These are phyloP conservation scores for Catocala nupta DNA, from an alignment of 2,888 invertebrate species.

Conservation along the genomic window DNA sequence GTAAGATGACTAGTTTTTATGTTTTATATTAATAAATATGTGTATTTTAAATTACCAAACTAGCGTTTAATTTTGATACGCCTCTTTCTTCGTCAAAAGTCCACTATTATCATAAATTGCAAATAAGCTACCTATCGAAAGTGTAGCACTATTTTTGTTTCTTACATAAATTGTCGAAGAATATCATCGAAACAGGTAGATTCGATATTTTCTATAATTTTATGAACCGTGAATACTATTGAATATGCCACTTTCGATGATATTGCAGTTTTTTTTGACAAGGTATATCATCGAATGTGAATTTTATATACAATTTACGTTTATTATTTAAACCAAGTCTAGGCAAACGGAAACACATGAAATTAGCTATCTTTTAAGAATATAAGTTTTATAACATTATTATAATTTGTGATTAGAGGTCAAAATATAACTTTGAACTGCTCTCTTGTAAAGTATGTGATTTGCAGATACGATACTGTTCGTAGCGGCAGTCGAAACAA, in stretches of 20 bases:
- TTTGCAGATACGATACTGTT: no score
- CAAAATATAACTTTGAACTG: no score
- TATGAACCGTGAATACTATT: constrained; percentile 1
- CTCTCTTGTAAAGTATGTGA: no score
- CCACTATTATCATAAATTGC: no score
- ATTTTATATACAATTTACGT: not conserved
- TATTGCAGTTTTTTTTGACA: constrained; percentile 1
- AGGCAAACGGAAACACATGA: not conserved
- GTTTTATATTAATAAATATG: no score
- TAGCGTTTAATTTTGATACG: not conserved
- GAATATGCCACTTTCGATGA: constrained; percentile 5
- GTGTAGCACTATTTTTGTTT: constrained; percentile 1
- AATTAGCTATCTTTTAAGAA: not conserved
- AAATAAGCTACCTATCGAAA: constrained; percentile 2
- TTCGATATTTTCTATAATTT: constrained; percentile 4
- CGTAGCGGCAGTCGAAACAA: no score
- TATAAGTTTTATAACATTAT: constrained; percentile 4
- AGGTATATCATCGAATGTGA: constrained; percentile 4
- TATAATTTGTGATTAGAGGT: not conserved
- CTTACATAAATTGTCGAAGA: not conserved
- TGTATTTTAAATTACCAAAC: not conserved
- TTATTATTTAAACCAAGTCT: not conserved
- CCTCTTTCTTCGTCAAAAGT: not conserved
- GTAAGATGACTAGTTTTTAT: no score
- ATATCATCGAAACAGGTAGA: not conserved